phyloP scores from a whole-genome alignment of 2,888 invertebrate genomes.

The Napeogenes inachia region DNA sequence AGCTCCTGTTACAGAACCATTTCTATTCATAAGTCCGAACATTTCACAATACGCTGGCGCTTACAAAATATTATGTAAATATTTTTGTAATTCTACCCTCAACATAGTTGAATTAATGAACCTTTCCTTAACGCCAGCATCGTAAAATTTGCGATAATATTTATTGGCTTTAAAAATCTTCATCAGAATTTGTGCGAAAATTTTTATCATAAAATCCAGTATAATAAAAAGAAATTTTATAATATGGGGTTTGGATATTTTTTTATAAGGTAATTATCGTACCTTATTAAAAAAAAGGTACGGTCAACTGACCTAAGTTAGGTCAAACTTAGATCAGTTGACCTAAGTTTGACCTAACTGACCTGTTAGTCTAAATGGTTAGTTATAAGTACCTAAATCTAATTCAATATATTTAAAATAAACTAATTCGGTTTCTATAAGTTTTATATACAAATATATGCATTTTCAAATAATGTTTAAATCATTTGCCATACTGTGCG shows the following conservation, averaged over 20 bases:
- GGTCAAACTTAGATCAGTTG: no score
- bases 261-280: not conserved
- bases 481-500: no score
- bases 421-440: no score
- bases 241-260: not conserved
- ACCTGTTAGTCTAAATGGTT: no score
- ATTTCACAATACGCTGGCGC: constrained; percentile 9
- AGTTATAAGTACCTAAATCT: no score
- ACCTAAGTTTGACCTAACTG: no score
- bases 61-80: constrained; percentile 19
- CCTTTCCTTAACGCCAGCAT: constrained; percentile 8
- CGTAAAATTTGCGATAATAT: constrained; percentile 12
- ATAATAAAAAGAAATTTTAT: not conserved
- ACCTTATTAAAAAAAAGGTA: no score
- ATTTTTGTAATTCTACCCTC: constrained; percentile 8
- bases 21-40: constrained; percentile 6
- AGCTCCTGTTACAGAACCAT: constrained; percentile 1
- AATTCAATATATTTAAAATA: no score
- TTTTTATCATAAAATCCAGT: constrained; percentile 1
- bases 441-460: no score
- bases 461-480: no score
- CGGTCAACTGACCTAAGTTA: no score
- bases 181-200: not conserved
- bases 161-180: constrained; percentile 2
- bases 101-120: constrained; percentile 17